phyloP scores from a whole-genome alignment of 2,888 invertebrate species.

The Branchipolynoe longqiensis region DNA sequence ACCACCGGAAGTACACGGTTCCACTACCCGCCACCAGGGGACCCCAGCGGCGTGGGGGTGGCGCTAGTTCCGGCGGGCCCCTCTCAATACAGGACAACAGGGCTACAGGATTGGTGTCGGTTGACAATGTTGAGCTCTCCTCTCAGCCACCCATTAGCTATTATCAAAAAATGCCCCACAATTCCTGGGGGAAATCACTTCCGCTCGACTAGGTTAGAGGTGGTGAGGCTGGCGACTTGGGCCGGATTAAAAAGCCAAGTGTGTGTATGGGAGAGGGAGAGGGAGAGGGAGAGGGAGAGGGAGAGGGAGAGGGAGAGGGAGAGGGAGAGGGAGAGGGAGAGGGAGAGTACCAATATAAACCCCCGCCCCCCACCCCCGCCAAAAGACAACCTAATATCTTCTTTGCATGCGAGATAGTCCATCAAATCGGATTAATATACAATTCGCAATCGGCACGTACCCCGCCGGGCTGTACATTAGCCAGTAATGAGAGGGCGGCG shows the following conservation, averaged over 20 bases:
- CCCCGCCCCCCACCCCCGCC: not conserved
- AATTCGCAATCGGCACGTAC: not conserved
- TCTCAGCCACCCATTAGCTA: too few relatives aligned
- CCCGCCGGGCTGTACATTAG: not conserved
- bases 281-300: constrained; percentile 4
- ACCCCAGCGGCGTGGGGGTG: not conserved
- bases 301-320: not conserved
- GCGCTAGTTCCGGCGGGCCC: not conserved
- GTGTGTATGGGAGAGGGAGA: not conserved
- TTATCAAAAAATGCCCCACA: constrained; percentile 41
- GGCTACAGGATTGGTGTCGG: not conserved
- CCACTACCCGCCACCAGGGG: not conserved
- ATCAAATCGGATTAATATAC: not conserved
- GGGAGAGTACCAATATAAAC: not conserved
- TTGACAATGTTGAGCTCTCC: too few relatives aligned
- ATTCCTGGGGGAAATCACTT: constrained; percentile 38
- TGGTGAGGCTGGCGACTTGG: constrained; percentile 8
- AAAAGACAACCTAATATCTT: constrained; percentile 45
- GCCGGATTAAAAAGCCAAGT: constrained; percentile 44
- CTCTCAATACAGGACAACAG: too few relatives aligned
- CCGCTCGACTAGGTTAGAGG: not conserved
- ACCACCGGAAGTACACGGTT: too few relatives aligned
- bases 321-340: not conserved
- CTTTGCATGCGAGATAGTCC: constrained; percentile 52
- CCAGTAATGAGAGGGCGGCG: not conserved